phyloP scores from a whole-genome alignment of 2,888 invertebrate species.

The Alsophila aescularia region DNA sequence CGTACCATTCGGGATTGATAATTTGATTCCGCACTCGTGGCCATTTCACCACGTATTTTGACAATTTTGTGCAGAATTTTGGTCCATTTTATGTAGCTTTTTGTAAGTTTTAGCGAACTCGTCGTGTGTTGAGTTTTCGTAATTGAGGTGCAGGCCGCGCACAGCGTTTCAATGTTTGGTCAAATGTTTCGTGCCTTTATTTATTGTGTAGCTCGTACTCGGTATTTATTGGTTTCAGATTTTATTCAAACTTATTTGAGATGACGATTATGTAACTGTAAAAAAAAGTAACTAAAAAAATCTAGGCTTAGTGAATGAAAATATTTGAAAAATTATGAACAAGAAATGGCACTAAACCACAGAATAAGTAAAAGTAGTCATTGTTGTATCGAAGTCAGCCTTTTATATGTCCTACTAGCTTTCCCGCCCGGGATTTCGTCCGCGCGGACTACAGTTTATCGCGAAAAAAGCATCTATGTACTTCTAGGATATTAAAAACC shows the following conservation, averaged over 20 bases:
- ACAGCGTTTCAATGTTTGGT: neutral
- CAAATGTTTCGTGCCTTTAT: constrained; percentile 5
- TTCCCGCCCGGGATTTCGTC: too few species aligned
- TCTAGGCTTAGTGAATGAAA: too few species aligned
- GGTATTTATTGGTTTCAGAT: neutral
- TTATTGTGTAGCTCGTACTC: neutral
- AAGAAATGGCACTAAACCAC: too few species aligned
- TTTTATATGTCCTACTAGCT: too few species aligned
- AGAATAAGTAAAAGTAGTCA: too few species aligned
- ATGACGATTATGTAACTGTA: neutral
- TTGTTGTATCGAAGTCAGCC: too few species aligned
- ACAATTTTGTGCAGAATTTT: constrained; percentile 18
- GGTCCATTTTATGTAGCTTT: constrained; percentile 17
- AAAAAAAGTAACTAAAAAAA: too few species aligned
- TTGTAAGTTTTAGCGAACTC: constrained; percentile 12
- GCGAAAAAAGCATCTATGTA: too few species aligned
- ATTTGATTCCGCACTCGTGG: constrained; percentile 25
- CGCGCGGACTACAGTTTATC: too few species aligned
- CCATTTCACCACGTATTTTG: constrained; percentile 14
- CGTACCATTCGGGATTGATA: constrained; percentile 19
- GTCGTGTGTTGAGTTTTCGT: constrained; percentile 8
- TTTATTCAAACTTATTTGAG: neutral
- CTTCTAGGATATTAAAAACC: too few species aligned
- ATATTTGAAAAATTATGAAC: too few species aligned
- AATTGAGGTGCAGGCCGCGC: constrained; percentile 5